Percentiles rank a stretch among this genome's conserved stretches.
Conservation (phyloP, 2,888 invertebrate genomes). For the Stratiomys singularior region DNA sequence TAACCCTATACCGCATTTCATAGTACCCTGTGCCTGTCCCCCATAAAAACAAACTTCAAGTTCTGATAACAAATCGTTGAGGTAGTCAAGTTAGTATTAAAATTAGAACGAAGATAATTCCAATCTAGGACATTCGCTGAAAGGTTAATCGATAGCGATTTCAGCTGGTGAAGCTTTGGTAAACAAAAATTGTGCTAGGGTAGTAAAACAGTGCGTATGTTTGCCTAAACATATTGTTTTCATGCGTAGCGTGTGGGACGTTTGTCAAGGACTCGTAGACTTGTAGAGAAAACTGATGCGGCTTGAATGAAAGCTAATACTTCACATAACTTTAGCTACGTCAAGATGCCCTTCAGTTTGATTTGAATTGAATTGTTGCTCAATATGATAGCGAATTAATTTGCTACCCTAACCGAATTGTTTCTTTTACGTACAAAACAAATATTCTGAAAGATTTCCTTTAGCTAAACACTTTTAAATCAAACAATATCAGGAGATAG, state of each 20-base stretch:
- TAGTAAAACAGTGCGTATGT: slow-evolving; percentile 16
- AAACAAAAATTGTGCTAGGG: slow-evolving; percentile 35
- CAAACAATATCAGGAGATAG: no score
- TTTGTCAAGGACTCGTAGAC: slow-evolving; percentile 14
- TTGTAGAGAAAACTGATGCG: neutral
- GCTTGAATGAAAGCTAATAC: no score
- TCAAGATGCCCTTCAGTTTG: no score
- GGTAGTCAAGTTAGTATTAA: slow-evolving; percentile 13
- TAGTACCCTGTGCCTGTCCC: neutral
- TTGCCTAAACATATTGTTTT: slow-evolving; percentile 3
- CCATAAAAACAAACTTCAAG: slow-evolving; percentile 27
- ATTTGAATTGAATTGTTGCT: no score
- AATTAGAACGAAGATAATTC: slow-evolving; percentile 34
- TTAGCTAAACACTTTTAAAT: no score
- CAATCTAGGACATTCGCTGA: slow-evolving; percentile 8
- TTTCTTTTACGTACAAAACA: no score
- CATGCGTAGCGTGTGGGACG: slow-evolving; percentile 27
- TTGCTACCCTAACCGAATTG: no score
- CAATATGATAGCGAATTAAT: no score
- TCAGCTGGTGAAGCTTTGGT: neutral
- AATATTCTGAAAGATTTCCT: no score
- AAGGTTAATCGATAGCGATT: slow-evolving; percentile 37
- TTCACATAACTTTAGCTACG: no score
- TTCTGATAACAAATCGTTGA: slow-evolving; percentile 18
- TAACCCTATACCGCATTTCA: slow-evolving; percentile 9